A percentile compares a stretch with the other conserved stretches of the same genome.
These are phyloP conservation scores for Dicrurus megarhynchus DNA, from an alignment of 2,113 vertebrate genomes.

Conservation along the genomic window DNA sequence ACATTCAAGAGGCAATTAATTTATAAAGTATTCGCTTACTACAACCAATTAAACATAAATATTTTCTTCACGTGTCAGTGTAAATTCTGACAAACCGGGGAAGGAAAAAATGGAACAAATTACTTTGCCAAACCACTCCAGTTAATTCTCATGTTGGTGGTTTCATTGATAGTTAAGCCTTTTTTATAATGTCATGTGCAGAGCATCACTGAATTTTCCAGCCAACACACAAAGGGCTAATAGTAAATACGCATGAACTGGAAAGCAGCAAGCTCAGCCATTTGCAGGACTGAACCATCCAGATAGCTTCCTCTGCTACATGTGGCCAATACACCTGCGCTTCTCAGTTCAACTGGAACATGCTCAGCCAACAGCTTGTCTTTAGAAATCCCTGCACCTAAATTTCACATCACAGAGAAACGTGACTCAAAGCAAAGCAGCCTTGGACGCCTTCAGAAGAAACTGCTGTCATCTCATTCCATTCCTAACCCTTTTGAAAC, in stretches of 20 bases:
- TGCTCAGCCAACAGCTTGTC: neutral
- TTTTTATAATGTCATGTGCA: neutral
- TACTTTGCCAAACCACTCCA: neutral
- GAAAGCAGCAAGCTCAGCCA: neutral
- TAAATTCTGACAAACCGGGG: neutral
- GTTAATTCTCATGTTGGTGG: neutral
- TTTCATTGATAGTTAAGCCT: neutral
- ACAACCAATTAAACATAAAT: slow-evolving; percentile 22
- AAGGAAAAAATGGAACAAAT: neutral
- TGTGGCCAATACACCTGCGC: neutral
- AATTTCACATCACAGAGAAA: neutral
- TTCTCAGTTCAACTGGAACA: neutral
- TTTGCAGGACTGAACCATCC: neutral
- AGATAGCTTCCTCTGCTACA: neutral
- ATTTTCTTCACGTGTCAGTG: neutral
- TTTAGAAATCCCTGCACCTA: neutral
- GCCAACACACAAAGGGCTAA: neutral
- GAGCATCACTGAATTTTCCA: neutral
- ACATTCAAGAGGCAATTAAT: slow-evolving; percentile 25
- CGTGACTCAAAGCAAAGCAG: neutral
- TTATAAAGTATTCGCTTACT: neutral
- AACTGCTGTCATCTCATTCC: neutral
- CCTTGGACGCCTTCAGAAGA: neutral
- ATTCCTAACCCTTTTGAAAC: neutral
- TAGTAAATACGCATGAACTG: accelerated